These are phyloP conservation scores for Drosophila teissieri DNA, from an alignment of 1,140 invertebrate genomes.

Conservation along the genomic window DNA sequence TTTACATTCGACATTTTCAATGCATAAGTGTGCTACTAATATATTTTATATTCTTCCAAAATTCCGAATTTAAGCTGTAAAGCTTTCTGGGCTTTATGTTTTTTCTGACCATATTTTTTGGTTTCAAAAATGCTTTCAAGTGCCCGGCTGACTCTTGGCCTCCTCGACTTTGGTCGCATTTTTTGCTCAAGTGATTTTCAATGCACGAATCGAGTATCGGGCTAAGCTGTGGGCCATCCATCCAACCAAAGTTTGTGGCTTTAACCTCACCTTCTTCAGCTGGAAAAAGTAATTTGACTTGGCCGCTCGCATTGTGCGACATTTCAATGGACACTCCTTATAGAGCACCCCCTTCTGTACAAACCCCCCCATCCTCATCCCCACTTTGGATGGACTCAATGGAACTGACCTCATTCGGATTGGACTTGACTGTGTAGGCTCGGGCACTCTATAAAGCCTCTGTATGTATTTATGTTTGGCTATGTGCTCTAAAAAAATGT, in stretches of 20 bases:
- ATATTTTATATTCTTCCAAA: too few species aligned
- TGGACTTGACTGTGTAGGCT: constrained; percentile 44
- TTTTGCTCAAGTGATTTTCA: constrained; percentile 45
- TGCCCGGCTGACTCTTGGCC: neutral
- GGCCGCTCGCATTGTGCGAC: constrained; percentile 52
- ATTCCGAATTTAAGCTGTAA: neutral
- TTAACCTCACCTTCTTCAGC: constrained; percentile 6
- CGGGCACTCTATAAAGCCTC: constrained; percentile 20
- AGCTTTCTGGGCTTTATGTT: neutral
- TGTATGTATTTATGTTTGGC: constrained; percentile 8
- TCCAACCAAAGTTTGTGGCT: neutral
- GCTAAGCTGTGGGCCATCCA: neutral
- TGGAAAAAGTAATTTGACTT: constrained; percentile 58
- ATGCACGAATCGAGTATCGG: constrained; percentile 14
- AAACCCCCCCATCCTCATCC: neutral
- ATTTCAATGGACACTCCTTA: constrained; percentile 56
- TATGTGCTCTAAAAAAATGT: constrained; percentile 3
- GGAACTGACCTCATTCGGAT: constrained; percentile 65
- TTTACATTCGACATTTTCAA: too few species aligned
- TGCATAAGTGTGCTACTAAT: too few species aligned
- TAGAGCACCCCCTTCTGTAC: neutral
- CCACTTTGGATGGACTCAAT: constrained; percentile 47
- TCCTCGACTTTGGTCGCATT: constrained; percentile 23
- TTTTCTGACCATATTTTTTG: constrained; percentile 11
- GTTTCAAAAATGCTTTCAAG: constrained; percentile 9